phyloP scores from a whole-genome alignment of 1,140 invertebrate species.

The Drosophila albomicans region DNA sequence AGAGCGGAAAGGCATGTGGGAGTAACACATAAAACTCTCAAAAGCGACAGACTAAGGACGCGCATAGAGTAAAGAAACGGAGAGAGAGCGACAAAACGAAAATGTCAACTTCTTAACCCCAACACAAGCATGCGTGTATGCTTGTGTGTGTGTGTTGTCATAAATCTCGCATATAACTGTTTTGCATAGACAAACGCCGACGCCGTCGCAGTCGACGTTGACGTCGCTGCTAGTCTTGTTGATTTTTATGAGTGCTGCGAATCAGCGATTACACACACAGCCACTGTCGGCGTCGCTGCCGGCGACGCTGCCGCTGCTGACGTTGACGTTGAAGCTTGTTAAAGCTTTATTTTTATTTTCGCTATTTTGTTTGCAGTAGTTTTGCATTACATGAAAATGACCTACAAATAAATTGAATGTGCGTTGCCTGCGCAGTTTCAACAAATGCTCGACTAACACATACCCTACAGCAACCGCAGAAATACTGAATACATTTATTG shows the following conservation, averaged over 20 bases:
- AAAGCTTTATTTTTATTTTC: neutral
- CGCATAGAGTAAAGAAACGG: neutral
- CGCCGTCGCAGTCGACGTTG: neutral
- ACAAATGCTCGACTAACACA: no score
- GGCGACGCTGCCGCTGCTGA: neutral
- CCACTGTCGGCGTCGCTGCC: neutral
- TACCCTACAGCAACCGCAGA: no score
- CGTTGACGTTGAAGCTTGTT: slow-evolving; percentile 38
- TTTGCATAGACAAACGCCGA: slow-evolving; percentile 47
- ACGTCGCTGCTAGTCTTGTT: slow-evolving; percentile 9
- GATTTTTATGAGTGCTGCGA: slow-evolving; percentile 54
- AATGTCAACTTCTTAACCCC: slow-evolving; percentile 70
- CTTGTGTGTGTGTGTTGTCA: slow-evolving; percentile 41
- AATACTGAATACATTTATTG: no score
- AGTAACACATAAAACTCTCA: slow-evolving; percentile 38
- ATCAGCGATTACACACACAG: slow-evolving; percentile 26
- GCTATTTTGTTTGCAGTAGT: slow-evolving; percentile 28
- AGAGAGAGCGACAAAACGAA: slow-evolving; percentile 16
- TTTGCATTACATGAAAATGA: slow-evolving; percentile 76
- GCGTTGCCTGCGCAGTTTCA: no score
- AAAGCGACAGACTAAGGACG: slow-evolving; percentile 24
- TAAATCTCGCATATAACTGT: slow-evolving; percentile 65
- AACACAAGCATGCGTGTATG: neutral
- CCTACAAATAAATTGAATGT: slow-evolving; percentile 70
- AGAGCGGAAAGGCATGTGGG: slow-evolving; percentile 13